A percentile compares a stretch with the other conserved stretches of the same genome.
phyloP scores from a whole-genome alignment of 2,888 invertebrate species.

The Trichogramma dendrolimi region DNA sequence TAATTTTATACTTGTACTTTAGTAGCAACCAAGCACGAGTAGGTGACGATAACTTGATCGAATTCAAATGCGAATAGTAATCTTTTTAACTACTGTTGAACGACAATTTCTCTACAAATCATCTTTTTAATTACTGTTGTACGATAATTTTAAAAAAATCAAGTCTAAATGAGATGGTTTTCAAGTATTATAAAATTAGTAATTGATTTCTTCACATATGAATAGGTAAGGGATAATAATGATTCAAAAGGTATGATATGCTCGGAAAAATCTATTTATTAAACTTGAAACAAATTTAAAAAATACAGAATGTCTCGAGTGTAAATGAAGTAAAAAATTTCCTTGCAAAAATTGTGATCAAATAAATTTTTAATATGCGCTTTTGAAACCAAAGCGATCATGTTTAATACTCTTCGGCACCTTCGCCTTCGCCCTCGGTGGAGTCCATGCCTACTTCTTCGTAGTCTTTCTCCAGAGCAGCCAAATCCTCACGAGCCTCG shows the following conservation, averaged over 20 bases:
- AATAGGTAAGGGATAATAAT: too few species aligned
- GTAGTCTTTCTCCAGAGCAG: constrained; percentile 67
- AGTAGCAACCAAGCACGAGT: too few species aligned
- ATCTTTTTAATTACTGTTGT: not conserved
- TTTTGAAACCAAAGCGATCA: constrained; percentile 9
- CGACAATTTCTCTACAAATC: not conserved
- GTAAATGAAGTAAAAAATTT: constrained; percentile 28
- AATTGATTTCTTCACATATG: too few species aligned
- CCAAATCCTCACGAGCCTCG: constrained; percentile 76
- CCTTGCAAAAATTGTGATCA: constrained; percentile 24
- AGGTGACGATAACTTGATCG: not conserved
- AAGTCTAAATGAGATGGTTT: not conserved
- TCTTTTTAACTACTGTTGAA: not conserved
- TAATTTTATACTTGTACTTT: too few species aligned
- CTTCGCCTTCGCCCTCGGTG: constrained; percentile 52
- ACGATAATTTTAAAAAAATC: not conserved
- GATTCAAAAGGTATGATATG: not conserved
- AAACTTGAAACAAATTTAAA: constrained; percentile 20
- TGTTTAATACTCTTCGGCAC: constrained; percentile 40
- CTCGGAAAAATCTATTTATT: constrained; percentile 25
- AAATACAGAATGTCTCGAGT: constrained; percentile 25
- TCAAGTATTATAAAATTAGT: not conserved
- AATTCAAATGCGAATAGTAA: constrained; percentile 1
- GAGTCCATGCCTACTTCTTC: constrained; percentile 67
- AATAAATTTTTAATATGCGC: constrained; percentile 10